Evolutionary conservation across 2,888 invertebrate species (phyloP).

Genomic region (Bhutanitis thaidina): DNA sequence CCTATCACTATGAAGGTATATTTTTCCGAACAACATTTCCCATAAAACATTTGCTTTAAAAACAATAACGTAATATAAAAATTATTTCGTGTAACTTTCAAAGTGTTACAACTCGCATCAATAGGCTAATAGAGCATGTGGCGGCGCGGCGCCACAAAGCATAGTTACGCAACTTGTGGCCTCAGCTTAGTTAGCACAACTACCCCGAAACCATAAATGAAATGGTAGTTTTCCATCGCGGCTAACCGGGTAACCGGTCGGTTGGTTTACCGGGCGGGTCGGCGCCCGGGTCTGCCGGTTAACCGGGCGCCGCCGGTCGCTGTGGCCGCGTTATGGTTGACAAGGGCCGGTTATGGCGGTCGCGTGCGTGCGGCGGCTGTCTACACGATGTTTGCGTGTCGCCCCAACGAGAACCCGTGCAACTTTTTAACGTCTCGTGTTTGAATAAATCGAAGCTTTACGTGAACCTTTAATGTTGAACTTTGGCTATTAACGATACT

Average conservation of each 20-base stretch:
- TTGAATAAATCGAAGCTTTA: slow-evolving; percentile 5
- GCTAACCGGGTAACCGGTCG: slow-evolving; percentile 46
- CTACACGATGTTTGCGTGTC: slow-evolving; percentile 52
- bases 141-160: slow-evolving; percentile 55
- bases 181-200: slow-evolving; percentile 61
- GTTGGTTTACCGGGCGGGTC: slow-evolving; percentile 39
- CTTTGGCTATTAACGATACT: background rate
- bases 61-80: slow-evolving; percentile 25
- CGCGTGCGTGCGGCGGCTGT: slow-evolving; percentile 43
- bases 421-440: slow-evolving; percentile 23
- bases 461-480: background rate
- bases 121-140: slow-evolving; percentile 41
- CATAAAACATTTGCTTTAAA: background rate
- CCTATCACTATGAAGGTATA: no score
- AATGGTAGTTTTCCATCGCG: slow-evolving; percentile 75
- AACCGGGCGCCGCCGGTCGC: slow-evolving; percentile 47
- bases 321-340: slow-evolving; percentile 75
- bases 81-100: slow-evolving; percentile 30
- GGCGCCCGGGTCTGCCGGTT: slow-evolving; percentile 37
- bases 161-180: slow-evolving; percentile 71
- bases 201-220: slow-evolving; percentile 75
- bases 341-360: slow-evolving; percentile 68
- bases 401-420: slow-evolving; percentile 23
- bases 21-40: no score
- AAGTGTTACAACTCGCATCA: slow-evolving; percentile 9